phyloP scores from a whole-genome alignment of 2,113 vertebrate genomes.

The Rutilus rutilus region DNA sequence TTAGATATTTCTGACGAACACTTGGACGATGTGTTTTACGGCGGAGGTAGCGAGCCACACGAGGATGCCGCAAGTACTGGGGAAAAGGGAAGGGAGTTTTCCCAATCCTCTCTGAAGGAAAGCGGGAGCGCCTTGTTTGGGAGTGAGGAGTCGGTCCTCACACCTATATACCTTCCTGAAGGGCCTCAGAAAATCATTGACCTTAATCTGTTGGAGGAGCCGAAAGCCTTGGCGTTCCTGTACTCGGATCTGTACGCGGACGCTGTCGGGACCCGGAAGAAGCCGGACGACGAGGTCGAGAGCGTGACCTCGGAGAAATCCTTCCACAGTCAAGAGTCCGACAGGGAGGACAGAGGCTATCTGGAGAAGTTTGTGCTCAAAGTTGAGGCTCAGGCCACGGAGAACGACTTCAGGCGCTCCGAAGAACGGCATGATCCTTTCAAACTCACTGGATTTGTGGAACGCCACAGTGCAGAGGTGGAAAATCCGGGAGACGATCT shows the following conservation, averaged over 20 bases:
- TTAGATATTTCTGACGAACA: constrained; percentile 78
- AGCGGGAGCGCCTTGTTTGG: constrained; percentile 83
- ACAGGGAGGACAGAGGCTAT: constrained; percentile 86
- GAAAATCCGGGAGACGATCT: constrained; percentile 37
- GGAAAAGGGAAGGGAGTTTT: not conserved
- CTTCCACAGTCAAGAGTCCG: constrained; percentile 85
- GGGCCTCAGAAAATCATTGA: constrained; percentile 82
- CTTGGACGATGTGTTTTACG: constrained; percentile 88
- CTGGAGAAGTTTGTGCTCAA: constrained; percentile 91
- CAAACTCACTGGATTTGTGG: constrained; percentile 33
- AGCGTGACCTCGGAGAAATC: constrained; percentile 83
- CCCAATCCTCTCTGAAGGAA: constrained; percentile 67
- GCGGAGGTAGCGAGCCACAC: constrained; percentile 49
- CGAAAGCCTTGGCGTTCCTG: constrained; percentile 88
- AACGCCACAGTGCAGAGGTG: constrained; percentile 43
- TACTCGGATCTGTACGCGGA: constrained; percentile 91
- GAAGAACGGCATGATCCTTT: not conserved
- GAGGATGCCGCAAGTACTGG: constrained; percentile 24
- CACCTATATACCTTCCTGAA: constrained; percentile 82
- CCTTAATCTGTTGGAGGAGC: constrained; percentile 86
- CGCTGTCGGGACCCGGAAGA: constrained; percentile 77
- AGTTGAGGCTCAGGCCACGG: constrained; percentile 82
- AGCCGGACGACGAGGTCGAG: constrained; percentile 80
- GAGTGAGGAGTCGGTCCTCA: constrained; percentile 81
- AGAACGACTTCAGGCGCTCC: no score